A percentile compares a stretch with the other conserved stretches of the same genome.
Evolutionary conservation across 1,140 invertebrate species (phyloP).

Genomic region (Nomia melanderi): DNA sequence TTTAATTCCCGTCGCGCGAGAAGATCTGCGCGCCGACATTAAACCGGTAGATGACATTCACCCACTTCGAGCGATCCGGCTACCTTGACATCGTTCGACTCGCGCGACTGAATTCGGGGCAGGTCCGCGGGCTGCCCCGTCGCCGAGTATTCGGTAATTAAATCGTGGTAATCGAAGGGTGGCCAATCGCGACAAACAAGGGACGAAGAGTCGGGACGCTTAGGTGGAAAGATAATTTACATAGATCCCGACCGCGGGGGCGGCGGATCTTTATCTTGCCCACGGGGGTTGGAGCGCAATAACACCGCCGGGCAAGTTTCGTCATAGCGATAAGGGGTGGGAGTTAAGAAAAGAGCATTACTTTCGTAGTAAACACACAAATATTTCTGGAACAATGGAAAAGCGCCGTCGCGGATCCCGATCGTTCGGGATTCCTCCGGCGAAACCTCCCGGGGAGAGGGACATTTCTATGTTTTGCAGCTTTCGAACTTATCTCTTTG

Average conservation of each 20-base stretch:
- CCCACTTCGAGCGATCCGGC: neutral
- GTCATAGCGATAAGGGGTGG: conserved; percentile 36
- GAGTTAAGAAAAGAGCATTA: conserved; percentile 46
- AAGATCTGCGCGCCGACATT: no score
- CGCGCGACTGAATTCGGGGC: no score
- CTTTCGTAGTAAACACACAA: conserved; percentile 57
- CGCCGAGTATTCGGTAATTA: neutral
- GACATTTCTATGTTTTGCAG: conserved; percentile 42
- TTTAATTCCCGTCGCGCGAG: neutral
- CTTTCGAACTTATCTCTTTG: conserved; percentile 32
- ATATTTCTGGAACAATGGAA: conserved; percentile 53
- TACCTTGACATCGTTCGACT: neutral
- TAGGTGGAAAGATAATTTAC: conserved; percentile 21
- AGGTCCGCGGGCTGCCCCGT: no score
- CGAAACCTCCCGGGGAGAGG: neutral
- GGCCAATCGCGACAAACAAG: conserved; percentile 6
- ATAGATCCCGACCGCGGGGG: conserved; percentile 18
- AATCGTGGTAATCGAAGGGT: neutral
- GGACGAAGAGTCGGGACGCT: neutral
- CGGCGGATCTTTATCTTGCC: conserved; percentile 33
- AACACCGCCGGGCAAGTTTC: conserved; percentile 27
- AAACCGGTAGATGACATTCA: neutral
- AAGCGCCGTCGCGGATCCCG: conserved; percentile 18
- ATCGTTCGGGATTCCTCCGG: conserved; percentile 36
- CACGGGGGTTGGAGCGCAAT: conserved; percentile 3